Base-by-base conservation (phyloP, 2,888 invertebrate species). In the Urechis unicinctus region DNA sequence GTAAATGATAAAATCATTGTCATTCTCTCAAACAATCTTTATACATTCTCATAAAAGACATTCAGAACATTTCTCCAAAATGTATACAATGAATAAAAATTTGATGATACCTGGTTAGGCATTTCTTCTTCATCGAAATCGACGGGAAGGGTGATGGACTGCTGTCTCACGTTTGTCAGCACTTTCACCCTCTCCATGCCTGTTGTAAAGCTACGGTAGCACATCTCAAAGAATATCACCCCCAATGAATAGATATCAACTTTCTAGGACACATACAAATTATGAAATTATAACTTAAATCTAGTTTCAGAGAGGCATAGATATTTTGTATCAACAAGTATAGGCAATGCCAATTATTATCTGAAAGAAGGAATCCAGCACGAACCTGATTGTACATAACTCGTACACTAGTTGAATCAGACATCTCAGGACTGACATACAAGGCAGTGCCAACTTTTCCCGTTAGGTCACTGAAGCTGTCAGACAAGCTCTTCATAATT, bases 371-470 rank as follows among this genome's bases (percentile, higher is more conserved):
- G n/a, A n/a, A n/a, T n/a, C n/a, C n/a, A n/a, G n/a, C n/a, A n/a
- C n/a, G n/a, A n/a, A 81, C 81, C 78, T 82, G 90, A 78, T 88
- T 91, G 61, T 81, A 81, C 9, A 67, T 66, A 6, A 66, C 61
- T 56, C 68, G 70, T 46, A 58, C 62, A 9, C 17, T 9, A 21
- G 75, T 89, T n/a, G n/a, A n/a, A 76, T 88, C 88, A 65, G 74
- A 68, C 1, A 97, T 81, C 75, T 98, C 98, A 0, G 97, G 97
- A 0, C 96, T 95, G 48, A 91, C 89, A 78, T 98, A 98, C 0
- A 95, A 81, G 0, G 91, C 89, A 29, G 97, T 98, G 28, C 98
- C 98, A 25, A 97, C 88, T 80, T 89, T 85, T 0, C 89, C 88
- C 0, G 89, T 89, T 55, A 74, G 56, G 6, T 50, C 52, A 9